Base-by-base conservation (phyloP, 2,888 invertebrate species). In the Pyrocoelia pectoralis region DNA sequence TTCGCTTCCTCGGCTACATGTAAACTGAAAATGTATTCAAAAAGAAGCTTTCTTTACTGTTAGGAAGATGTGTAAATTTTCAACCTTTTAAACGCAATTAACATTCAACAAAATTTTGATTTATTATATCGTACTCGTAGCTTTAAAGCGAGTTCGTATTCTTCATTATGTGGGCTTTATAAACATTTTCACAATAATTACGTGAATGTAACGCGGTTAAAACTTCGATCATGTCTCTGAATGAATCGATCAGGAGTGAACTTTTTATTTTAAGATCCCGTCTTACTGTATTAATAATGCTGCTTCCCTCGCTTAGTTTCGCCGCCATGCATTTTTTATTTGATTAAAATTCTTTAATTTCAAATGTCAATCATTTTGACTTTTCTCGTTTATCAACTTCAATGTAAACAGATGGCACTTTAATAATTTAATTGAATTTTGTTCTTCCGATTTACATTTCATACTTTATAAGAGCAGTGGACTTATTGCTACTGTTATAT, bases 311-410 rank as follows among this genome's bases (percentile, higher is more conserved):
- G 70, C 73, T 73, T 73, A 71, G 74, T 73, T 72, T 72, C 70
- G 66, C 70, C 68, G 70, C 58, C 69, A 71, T 71, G 73, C 71
- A 72, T 71, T 69, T 72, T 74, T 70, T 70, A 64, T 68, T 73
- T 73, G 74, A 76, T 76, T 76, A 75, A 76, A 76, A 76, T 76
- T 75, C 74, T 75, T 76, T 73, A 75, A 76, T 75, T 76, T 74
- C 69, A 63, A 72, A 75, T 68, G 75, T 76, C 76, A 76, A 73
- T 76, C 76, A 74, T 68, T 67, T 65, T 61, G 68, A 71, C 69
- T 71, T 65, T 49, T 60, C 57, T 64, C 68, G 66, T 68, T 64
- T 66, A 68, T 68, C 68, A 68, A 64, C 66, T 60, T 63, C 51
- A 61, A 52, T 61, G 61, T 61, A 71, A 69, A 68, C 61, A 63